phyloP scores from a whole-genome alignment of 2,888 invertebrate genomes.

The Cryptocheilus praepositus region DNA sequence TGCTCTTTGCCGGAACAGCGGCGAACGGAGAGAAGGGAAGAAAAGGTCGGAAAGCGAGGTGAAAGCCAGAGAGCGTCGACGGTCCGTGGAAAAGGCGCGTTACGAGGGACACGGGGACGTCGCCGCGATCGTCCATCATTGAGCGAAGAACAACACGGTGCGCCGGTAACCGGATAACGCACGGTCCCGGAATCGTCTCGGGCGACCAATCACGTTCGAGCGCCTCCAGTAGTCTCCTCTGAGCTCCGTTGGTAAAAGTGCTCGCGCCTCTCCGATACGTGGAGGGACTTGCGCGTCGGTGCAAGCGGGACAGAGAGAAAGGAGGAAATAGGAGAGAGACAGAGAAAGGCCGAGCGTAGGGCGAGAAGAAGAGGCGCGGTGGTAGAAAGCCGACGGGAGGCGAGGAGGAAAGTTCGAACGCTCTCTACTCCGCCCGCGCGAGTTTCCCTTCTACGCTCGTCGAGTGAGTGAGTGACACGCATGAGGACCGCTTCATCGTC shows the following conservation, averaged over 20 bases:
- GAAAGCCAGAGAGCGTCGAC: no score
- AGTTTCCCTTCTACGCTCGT: constrained; percentile 48
- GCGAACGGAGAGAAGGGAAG: background rate
- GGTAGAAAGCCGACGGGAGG: constrained; percentile 50
- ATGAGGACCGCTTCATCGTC: constrained; percentile 2
- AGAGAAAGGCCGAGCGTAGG: constrained; percentile 8
- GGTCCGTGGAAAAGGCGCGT: no score
- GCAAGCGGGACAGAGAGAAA: constrained; percentile 11
- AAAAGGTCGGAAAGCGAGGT: background rate
- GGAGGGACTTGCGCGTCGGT: constrained; percentile 45
- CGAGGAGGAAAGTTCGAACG: constrained; percentile 50
- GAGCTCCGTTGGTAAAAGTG: constrained; percentile 55
- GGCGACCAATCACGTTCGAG: constrained; percentile 52
- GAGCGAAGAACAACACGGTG: constrained; percentile 9
- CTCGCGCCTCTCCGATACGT: constrained; percentile 52
- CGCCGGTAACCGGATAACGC: constrained; percentile 49
- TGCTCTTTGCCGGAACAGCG: background rate
- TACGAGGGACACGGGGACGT: background rate
- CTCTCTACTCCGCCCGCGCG: constrained; percentile 53
- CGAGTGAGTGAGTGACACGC: constrained; percentile 20
- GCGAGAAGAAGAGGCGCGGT: constrained; percentile 23
- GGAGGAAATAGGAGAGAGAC: constrained; percentile 10
- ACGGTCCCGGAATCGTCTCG: constrained; percentile 49
- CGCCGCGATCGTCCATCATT: constrained; percentile 6
- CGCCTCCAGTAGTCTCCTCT: constrained; percentile 38